Percentiles rank a stretch among this genome's conserved stretches.
Conservation (phyloP, 2,113 vertebrate genomes). For the Cromileptes altivelis region DNA sequence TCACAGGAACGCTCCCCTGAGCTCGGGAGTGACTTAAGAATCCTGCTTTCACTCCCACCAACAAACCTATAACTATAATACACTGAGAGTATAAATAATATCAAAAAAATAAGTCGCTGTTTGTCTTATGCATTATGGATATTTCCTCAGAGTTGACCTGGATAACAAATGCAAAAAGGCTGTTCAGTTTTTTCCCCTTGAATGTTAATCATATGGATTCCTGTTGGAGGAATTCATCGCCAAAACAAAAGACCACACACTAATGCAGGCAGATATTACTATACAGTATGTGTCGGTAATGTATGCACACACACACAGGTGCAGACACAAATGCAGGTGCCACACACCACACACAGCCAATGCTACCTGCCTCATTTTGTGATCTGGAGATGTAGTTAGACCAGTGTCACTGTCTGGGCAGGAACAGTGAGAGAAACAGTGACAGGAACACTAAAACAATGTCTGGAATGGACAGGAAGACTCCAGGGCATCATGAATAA, state of each 20-base stretch:
- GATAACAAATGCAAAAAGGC: slow-evolving; percentile 70
- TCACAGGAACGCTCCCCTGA: slow-evolving; percentile 21
- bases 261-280: slow-evolving; percentile 18
- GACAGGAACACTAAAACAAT: slow-evolving; percentile 79
- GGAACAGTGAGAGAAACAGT: slow-evolving; percentile 56
- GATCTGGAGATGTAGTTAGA: slow-evolving; percentile 58
- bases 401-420: slow-evolving; percentile 63
- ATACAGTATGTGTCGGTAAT: not conserved
- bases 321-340: not conserved
- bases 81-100: slow-evolving; percentile 53
- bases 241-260: slow-evolving; percentile 28
- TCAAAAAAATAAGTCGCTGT: slow-evolving; percentile 45
- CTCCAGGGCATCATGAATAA: slow-evolving; percentile 83
- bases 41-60: slow-evolving; percentile 17
- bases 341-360: not conserved
- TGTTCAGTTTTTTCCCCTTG: slow-evolving; percentile 21
- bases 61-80: slow-evolving; percentile 51
- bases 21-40: slow-evolving; percentile 26
- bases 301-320: slow-evolving; percentile 4
- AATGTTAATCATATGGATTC: slow-evolving; percentile 45
- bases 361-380: slow-evolving; percentile 4
- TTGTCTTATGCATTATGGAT: slow-evolving; percentile 69
- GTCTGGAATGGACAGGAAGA: slow-evolving; percentile 75
- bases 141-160: slow-evolving; percentile 60
- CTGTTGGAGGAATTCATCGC: slow-evolving; percentile 19